Conservation (phyloP, 2,888 invertebrate species). For the Crocallis elinguaria region DNA sequence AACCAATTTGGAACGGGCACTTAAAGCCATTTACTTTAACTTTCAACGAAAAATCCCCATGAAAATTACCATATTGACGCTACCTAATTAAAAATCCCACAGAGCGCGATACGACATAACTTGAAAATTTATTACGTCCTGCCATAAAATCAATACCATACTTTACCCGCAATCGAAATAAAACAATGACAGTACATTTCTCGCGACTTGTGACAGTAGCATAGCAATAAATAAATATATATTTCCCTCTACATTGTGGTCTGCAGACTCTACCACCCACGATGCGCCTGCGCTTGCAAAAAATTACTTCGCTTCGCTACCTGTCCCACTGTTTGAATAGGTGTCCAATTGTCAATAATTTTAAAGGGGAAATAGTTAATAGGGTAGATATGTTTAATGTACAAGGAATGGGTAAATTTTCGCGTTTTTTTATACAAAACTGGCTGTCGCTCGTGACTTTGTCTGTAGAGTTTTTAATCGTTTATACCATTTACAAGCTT, state of each 20-base stretch:
- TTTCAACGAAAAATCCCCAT: no score
- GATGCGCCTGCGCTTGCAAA: conserved; percentile 55
- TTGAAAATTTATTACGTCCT: conserved; percentile 13
- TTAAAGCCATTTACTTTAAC: no score
- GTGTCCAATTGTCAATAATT: conserved; percentile 40
- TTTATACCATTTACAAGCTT: no score
- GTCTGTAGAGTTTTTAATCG: no score
- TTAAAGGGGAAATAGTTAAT: conserved; percentile 35
- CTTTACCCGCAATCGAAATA: conserved; percentile 18
- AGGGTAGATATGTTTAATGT: background rate
- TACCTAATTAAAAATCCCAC: background rate
- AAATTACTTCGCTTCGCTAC: conserved; percentile 45
- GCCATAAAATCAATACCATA: conserved; percentile 24
- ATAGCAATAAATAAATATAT: conserved; percentile 54
- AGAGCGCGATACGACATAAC: background rate
- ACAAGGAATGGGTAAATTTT: background rate
- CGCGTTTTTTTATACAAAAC: no score
- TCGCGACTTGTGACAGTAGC: conserved; percentile 53
- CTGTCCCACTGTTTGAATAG: conserved; percentile 46
- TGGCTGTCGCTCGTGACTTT: no score
- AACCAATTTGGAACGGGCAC: no score
- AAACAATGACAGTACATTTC: conserved; percentile 32
- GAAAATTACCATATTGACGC: no score
- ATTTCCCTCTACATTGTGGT: conserved; percentile 49
- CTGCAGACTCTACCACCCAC: conserved; percentile 51